Conservation (phyloP, 1,140 invertebrate species). For the Papilio aristodemus region DNA sequence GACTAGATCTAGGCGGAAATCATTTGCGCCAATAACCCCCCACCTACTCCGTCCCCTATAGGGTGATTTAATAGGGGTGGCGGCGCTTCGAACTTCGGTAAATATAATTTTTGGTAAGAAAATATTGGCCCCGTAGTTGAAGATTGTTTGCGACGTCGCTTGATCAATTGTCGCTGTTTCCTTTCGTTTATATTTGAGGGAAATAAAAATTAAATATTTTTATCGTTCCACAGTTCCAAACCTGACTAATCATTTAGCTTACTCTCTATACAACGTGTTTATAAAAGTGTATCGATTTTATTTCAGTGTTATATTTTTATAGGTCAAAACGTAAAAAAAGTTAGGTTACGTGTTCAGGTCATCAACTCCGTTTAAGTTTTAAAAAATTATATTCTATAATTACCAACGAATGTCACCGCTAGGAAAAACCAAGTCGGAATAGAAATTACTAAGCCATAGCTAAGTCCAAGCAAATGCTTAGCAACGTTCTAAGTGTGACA, state of each 20-base stretch:
- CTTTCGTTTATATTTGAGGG: constrained; percentile 31
- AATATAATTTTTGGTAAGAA: constrained; percentile 62
- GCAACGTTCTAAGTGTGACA: too few species aligned
- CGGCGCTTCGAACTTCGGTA: constrained; percentile 40
- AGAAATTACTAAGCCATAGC: too few species aligned
- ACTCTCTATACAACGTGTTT: neutral
- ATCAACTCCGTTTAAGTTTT: too few species aligned
- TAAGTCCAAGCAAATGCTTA: too few species aligned
- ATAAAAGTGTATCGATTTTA: neutral
- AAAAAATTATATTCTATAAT: too few species aligned
- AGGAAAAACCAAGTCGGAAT: too few species aligned
- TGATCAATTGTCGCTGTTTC: constrained; percentile 37
- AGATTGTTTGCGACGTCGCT: constrained; percentile 30
- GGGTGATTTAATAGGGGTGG: constrained; percentile 53
- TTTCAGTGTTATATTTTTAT: too few species aligned
- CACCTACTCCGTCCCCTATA: constrained; percentile 32
- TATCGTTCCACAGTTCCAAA: neutral
- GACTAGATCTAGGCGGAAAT: constrained; percentile 47
- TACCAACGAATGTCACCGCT: too few species aligned
- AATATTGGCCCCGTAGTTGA: constrained; percentile 50
- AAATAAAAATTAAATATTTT: constrained; percentile 29
- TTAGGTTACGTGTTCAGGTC: too few species aligned
- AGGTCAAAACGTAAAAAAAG: too few species aligned
- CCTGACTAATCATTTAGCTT: too few species aligned
- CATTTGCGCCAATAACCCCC: constrained; percentile 54